Percentiles rank a stretch among this genome's conserved stretches.
Evolutionary conservation across 92 coral and sea anemone species (phyloP).

Genomic region (Pocillopora meandrina): DNA sequence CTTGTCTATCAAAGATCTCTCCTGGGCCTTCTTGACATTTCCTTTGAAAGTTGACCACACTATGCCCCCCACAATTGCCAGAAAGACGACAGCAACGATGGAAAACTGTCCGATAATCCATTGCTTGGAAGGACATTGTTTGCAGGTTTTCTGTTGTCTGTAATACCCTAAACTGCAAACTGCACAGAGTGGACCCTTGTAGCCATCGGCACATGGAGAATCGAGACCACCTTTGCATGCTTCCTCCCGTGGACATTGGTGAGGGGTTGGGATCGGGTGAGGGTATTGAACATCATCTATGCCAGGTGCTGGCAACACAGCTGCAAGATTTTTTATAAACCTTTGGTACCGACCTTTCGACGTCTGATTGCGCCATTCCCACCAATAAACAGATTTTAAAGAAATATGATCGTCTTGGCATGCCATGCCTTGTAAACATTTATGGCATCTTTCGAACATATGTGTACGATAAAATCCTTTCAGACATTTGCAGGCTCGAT

Average conservation of each 20-base stretch:
- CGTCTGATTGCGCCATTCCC: slow-evolving; percentile 38
- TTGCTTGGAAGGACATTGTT: slow-evolving; percentile 5
- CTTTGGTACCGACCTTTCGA: slow-evolving; percentile 1
- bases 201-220: slow-evolving; percentile 7
- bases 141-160: neutral
- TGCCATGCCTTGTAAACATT: slow-evolving; percentile 29
- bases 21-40: neutral
- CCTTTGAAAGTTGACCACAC: neutral
- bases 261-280: slow-evolving; percentile 23
- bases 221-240: slow-evolving; percentile 1
- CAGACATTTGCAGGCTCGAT: slow-evolving; percentile 42
- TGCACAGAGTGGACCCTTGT: slow-evolving; percentile 16
- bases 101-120: slow-evolving; percentile 7
- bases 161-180: slow-evolving; percentile 3
- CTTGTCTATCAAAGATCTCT: neutral
- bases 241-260: slow-evolving; percentile 1
- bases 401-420: slow-evolving; percentile 46
- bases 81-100: neutral
- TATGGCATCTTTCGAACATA: slow-evolving; percentile 40
- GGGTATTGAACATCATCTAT: slow-evolving; percentile 11
- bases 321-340: slow-evolving; percentile 34
- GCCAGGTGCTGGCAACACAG: slow-evolving; percentile 9
- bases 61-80: neutral
- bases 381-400: slow-evolving; percentile 36
- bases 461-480: slow-evolving; percentile 38